Evolutionary conservation across 2,113 vertebrate genomes (phyloP).

Genomic region (Mormoops blainvillei): DNA sequence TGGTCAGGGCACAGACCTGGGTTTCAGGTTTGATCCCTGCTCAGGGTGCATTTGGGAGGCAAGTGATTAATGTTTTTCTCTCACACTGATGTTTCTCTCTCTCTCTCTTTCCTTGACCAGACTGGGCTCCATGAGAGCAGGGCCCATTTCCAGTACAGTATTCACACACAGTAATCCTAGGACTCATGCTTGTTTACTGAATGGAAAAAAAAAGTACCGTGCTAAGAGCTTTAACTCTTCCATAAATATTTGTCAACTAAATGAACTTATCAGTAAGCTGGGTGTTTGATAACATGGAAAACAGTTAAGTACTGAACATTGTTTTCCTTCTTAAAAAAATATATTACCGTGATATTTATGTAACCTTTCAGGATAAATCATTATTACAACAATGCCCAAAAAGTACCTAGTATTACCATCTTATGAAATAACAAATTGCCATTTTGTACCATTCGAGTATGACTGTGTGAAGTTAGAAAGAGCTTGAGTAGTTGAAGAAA

Average conservation of each 20-base stretch:
- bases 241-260: constrained; percentile 39
- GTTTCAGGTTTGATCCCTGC: too few relatives aligned
- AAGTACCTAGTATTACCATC: neutral
- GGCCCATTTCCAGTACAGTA: neutral
- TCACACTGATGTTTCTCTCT: too few relatives aligned
- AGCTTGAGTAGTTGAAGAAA: neutral
- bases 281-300: neutral
- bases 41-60: too few relatives aligned
- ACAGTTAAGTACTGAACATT: neutral
- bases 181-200: neutral
- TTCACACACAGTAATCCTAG: neutral
- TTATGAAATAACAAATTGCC: neutral
- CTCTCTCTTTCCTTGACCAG: neutral
- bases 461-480: neutral
- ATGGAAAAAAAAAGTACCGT: neutral
- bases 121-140: neutral
- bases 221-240: neutral
- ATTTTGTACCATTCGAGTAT: neutral
- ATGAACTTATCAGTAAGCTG: neutral
- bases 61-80: too few relatives aligned
- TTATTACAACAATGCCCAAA: neutral
- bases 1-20: too few relatives aligned
- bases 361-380: neutral
- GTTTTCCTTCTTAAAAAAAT: neutral
- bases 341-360: neutral